Evolutionary conservation across 2,888 invertebrate species (phyloP).

Genomic region (Cremastinae sp.): DNA sequence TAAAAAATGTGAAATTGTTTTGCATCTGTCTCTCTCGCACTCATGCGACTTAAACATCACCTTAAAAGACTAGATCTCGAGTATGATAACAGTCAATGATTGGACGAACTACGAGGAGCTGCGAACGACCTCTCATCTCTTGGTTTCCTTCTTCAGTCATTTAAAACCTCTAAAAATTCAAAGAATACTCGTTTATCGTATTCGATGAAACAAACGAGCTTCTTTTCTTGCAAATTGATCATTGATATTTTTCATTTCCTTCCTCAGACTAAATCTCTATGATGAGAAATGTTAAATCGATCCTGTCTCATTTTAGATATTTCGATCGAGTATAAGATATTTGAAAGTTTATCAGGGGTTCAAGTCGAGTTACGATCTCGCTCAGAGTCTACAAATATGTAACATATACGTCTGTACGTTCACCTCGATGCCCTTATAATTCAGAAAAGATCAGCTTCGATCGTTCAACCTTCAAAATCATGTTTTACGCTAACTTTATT

Average conservation of each 20-base stretch:
- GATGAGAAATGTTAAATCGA: background rate
- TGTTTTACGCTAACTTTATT: constrained; percentile 35
- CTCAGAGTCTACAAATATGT: constrained; percentile 14
- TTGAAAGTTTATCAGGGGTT: constrained; percentile 18
- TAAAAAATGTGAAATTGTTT: background rate
- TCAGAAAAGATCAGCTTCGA: constrained; percentile 12
- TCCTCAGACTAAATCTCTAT: background rate
- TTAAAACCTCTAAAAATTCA: constrained; percentile 21
- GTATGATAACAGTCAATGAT: background rate
- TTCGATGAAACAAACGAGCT: background rate
- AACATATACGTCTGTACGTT: constrained; percentile 4
- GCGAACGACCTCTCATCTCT: background rate
- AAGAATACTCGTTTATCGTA: constrained; percentile 16
- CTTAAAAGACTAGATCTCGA: constrained; percentile 12
- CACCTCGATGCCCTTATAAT: background rate
- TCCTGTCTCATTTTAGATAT: background rate
- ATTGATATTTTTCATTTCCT: background rate
- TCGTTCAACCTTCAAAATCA: constrained; percentile 17
- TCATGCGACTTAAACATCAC: too few species aligned
- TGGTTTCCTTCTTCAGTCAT: too few species aligned
- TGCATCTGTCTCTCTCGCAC: too few species aligned
- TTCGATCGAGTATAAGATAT: constrained; percentile 21
- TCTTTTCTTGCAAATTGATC: background rate
- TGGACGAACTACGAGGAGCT: constrained; percentile 9
- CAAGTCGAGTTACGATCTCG: constrained; percentile 27